Conservation (phyloP, 2,797 vertebrate genomes). For the Gastrophryne carolinensis region DNA sequence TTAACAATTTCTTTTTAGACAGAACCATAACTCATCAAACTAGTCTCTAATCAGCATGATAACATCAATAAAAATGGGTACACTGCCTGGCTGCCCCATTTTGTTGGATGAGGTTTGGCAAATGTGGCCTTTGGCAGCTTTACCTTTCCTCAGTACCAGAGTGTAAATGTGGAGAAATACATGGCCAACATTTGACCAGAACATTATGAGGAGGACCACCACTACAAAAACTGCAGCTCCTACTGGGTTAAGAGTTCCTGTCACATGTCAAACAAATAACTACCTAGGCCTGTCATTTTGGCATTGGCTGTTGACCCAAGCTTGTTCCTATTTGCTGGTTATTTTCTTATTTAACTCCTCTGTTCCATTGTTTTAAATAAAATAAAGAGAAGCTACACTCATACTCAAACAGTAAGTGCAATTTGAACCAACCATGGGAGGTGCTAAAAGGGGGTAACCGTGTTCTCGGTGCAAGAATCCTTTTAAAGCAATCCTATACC, state of each 20-base stretch:
- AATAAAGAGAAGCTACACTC: too few relatives aligned
- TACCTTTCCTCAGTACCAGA: neutral
- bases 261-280: neutral
- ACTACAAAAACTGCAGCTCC: neutral
- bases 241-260: neutral
- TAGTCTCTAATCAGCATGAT: conserved; percentile 36
- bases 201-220: neutral
- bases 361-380: too few relatives aligned
- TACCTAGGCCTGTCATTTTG: neutral
- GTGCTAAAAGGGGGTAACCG: neutral
- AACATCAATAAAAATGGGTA: conserved; percentile 18
- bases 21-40: conserved; percentile 23
- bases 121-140: neutral
- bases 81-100: conserved; percentile 2
- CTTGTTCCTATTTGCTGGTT: too few relatives aligned
- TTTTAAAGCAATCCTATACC: too few relatives aligned
- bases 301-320: too few relatives aligned
- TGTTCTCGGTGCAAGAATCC: too few relatives aligned
- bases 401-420: too few relatives aligned
- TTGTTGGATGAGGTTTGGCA: neutral
- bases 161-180: neutral
- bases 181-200: neutral
- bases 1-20: conserved; percentile 18
- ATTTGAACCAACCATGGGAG: too few relatives aligned
- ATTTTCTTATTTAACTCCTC: too few relatives aligned